These are phyloP conservation scores for Pterobdella sp. DNA, from an alignment of 2,888 invertebrate genomes.

Conservation along the genomic window DNA sequence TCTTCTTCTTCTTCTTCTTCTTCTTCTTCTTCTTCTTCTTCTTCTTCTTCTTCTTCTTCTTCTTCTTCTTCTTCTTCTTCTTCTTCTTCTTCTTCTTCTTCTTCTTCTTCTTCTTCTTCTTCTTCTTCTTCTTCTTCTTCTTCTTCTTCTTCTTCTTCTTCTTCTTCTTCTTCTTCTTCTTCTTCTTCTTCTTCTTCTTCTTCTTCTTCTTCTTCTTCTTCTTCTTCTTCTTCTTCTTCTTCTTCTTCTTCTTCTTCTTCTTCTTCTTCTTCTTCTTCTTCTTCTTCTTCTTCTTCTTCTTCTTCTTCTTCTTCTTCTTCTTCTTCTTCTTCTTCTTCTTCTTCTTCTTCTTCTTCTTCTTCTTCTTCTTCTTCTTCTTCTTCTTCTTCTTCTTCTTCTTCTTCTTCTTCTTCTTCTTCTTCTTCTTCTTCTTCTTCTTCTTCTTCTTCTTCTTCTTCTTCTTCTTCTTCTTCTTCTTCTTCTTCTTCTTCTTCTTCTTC, in stretches of 20 bases:
- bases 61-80: slow-evolving; percentile 28
- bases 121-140: slow-evolving; percentile 24
- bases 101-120: slow-evolving; percentile 17
- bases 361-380: background rate
- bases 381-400: no score
- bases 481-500: background rate
- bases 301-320: background rate
- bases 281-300: background rate
- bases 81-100: slow-evolving; percentile 26
- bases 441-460: slow-evolving; percentile 10
- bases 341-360: background rate
- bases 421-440: slow-evolving; percentile 9
- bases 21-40: slow-evolving; percentile 27
- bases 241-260: background rate
- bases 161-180: slow-evolving; percentile 19
- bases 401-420: background rate
- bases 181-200: background rate
- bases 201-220: background rate
- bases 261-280: background rate
- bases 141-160: slow-evolving; percentile 19
- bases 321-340: background rate
- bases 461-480: background rate
- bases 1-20: slow-evolving; percentile 29
- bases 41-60: slow-evolving; percentile 15
- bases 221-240: background rate